Percentiles rank a stretch among this genome's conserved stretches.
These are phyloP conservation scores for Endotricha flammealis DNA, from an alignment of 2,888 invertebrate genomes.

Conservation along the genomic window DNA sequence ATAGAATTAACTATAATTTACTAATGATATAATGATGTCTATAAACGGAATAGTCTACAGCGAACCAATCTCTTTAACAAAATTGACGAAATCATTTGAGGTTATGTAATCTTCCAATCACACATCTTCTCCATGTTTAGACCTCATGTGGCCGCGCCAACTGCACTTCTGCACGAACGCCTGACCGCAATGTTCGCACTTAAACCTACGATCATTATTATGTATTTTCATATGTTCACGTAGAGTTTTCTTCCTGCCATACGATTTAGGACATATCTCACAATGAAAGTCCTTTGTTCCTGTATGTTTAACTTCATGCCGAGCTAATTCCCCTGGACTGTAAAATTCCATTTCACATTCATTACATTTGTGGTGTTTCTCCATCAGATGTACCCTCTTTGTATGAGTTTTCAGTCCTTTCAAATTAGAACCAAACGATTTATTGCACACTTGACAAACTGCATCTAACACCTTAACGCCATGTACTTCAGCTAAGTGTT, in stretches of 20 bases:
- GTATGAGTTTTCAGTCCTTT: slow-evolving; percentile 30
- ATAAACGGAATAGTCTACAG: no score
- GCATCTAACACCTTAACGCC: slow-evolving; percentile 20
- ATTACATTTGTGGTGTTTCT: slow-evolving; percentile 30
- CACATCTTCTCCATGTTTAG: not conserved
- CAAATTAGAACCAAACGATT: slow-evolving; percentile 23
- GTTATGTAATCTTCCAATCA: no score
- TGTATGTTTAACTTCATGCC: slow-evolving; percentile 35
- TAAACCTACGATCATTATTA: slow-evolving; percentile 26
- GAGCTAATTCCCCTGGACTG: slow-evolving; percentile 23
- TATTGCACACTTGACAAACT: slow-evolving; percentile 36
- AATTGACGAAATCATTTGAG: no score
- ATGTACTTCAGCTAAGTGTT: slow-evolving; percentile 29
- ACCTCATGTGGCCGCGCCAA: not conserved
- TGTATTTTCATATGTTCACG: slow-evolving; percentile 22
- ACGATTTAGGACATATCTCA: slow-evolving; percentile 31
- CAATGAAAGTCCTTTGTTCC: slow-evolving; percentile 28
- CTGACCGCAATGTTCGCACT: slow-evolving; percentile 25
- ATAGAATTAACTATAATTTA: no score
- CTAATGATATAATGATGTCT: no score
- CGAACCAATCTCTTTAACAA: no score
- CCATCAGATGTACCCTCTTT: slow-evolving; percentile 42
- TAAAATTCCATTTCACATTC: slow-evolving; percentile 34
- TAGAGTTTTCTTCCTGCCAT: slow-evolving; percentile 21
- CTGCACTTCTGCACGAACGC: slow-evolving; percentile 36